Percentiles rank a stretch among this genome's conserved stretches.
These are phyloP conservation scores for Sebastes cheni DNA, from an alignment of 2,797 vertebrate genomes.

Conservation along the genomic window DNA sequence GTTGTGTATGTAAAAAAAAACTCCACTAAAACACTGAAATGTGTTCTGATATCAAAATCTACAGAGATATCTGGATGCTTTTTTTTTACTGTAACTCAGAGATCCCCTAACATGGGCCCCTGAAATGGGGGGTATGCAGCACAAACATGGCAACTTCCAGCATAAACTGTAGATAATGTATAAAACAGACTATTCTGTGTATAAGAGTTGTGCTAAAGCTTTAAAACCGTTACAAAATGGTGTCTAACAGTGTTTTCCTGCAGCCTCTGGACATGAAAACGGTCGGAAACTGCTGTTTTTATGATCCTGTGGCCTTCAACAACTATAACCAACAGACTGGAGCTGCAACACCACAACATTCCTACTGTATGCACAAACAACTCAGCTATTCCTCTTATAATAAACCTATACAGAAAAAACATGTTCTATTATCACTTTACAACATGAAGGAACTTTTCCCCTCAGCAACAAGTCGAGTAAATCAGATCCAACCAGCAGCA, in stretches of 20 bases:
- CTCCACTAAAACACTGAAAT: not conserved
- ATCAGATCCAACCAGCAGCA: constrained; percentile 22
- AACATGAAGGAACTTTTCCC: constrained; percentile 10
- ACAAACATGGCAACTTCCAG: not conserved
- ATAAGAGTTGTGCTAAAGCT: not conserved
- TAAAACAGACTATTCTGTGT: not conserved
- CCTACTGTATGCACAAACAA: constrained; percentile 54
- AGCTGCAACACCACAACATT: constrained; percentile 61
- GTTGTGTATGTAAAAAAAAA: not conserved
- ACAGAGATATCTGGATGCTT: not conserved
- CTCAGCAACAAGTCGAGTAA: constrained; percentile 57
- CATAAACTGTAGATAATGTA: not conserved
- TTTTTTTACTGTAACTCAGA: not conserved
- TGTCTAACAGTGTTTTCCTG: constrained; percentile 6
- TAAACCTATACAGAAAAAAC: not conserved
- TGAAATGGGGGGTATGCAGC: not conserved
- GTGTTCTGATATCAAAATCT: not conserved
- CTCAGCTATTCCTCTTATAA: not conserved
- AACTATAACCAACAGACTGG: constrained; percentile 24
- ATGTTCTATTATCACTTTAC: not conserved
- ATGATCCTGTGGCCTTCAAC: constrained; percentile 56
- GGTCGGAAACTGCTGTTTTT: constrained; percentile 24
- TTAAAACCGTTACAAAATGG: constrained; percentile 15
- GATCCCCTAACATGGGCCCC: not conserved
- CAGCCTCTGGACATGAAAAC: constrained; percentile 20